phyloP scores from a whole-genome alignment of 2,888 invertebrate species.

The Nemapogon koenigi region DNA sequence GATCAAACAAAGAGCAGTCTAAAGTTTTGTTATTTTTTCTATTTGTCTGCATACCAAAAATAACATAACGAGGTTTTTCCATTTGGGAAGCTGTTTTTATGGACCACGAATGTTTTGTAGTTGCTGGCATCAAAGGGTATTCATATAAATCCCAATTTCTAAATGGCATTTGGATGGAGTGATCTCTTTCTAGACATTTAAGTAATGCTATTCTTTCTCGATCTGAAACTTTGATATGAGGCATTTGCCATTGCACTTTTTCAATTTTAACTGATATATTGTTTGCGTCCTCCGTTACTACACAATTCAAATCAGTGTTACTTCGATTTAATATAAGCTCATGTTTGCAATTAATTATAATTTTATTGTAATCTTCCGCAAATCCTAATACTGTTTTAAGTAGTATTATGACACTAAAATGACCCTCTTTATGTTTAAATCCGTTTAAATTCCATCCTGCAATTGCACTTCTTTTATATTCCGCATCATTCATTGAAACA shows the following conservation, averaged over 20 bases:
- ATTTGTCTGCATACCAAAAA: constrained; percentile 31
- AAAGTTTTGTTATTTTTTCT: constrained; percentile 22
- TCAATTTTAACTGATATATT: constrained; percentile 15
- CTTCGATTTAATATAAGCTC: constrained; percentile 28
- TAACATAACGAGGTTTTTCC: constrained; percentile 31
- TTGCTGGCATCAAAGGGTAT: constrained; percentile 26
- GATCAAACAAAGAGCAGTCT: constrained; percentile 19
- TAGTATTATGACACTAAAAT: constrained; percentile 25
- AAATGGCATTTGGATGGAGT: constrained; percentile 20
- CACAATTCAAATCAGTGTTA: constrained; percentile 22
- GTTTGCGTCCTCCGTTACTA: constrained; percentile 14
- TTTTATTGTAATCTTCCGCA: constrained; percentile 30
- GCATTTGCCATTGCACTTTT: constrained; percentile 13
- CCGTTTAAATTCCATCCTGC: constrained; percentile 20
- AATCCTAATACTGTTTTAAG: constrained; percentile 27
- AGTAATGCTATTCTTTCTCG: constrained; percentile 11
- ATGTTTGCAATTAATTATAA: constrained; percentile 32
- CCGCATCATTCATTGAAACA: constrained; percentile 22
- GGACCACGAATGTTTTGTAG: constrained; percentile 25
- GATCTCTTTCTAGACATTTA: constrained; percentile 21
- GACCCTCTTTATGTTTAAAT: constrained; percentile 15
- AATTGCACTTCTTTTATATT: constrained; percentile 20
- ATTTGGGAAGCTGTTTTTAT: constrained; percentile 25
- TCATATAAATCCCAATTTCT: constrained; percentile 32
- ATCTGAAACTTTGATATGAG: constrained; percentile 16